A percentile compares a stretch with the other conserved stretches of the same genome.
These are phyloP conservation scores for Aphaenogaster rudis DNA, from an alignment of 1,140 invertebrate species.

Conservation along the genomic window DNA sequence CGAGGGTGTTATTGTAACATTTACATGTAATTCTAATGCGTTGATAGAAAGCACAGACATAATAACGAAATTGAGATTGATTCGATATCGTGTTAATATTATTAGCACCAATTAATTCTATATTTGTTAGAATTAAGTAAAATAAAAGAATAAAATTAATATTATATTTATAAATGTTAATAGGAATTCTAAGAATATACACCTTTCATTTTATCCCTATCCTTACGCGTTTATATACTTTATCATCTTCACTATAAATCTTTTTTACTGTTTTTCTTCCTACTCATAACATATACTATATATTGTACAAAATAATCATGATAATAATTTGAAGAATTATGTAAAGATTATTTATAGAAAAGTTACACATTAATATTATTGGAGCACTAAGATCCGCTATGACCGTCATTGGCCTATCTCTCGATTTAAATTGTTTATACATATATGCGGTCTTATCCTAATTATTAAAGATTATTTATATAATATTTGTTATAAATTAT, in stretches of 20 bases:
- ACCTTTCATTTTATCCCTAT: background rate
- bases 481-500: background rate
- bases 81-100: background rate
- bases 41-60: background rate
- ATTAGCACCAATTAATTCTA: background rate
- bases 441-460: too few relatives aligned
- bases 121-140: background rate
- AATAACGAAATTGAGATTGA: background rate
- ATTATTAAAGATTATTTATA: background rate
- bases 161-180: background rate
- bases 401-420: too few relatives aligned
- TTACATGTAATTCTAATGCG: conserved; percentile 1
- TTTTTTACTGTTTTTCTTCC: background rate
- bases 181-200: background rate
- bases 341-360: background rate
- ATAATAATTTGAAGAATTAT: background rate
- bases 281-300: background rate
- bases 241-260: background rate
- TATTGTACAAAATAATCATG: background rate
- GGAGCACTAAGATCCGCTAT: too few relatives aligned
- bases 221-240: background rate
- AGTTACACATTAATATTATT: too few relatives aligned
- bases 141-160: background rate
- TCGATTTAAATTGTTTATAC: too few relatives aligned
- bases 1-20: conserved; percentile 30